A percentile compares a stretch with the other conserved stretches of the same genome.
Evolutionary conservation across 2,113 vertebrate genomes (phyloP).

Genomic region (Artemisiospiza belli): DNA sequence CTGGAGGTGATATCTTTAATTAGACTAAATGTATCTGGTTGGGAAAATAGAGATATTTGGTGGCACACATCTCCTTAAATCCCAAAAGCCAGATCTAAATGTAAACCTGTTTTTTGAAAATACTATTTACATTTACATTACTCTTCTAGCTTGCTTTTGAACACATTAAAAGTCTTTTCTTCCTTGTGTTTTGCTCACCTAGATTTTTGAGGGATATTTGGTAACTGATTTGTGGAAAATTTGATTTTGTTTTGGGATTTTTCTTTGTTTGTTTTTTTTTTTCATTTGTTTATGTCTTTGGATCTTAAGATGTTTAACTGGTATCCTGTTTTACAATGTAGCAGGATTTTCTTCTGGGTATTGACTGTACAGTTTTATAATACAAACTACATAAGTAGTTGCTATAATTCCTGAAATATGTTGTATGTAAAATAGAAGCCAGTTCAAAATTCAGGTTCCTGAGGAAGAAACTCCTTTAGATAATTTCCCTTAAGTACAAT

Average conservation of each 20-base stretch:
- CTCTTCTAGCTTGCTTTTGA: background rate
- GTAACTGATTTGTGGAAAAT: background rate
- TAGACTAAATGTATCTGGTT: background rate
- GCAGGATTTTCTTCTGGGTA: background rate
- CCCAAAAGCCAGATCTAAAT: background rate
- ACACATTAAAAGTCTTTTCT: background rate
- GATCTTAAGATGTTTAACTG: background rate
- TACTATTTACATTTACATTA: background rate
- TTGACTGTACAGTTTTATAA: background rate
- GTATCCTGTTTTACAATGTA: background rate
- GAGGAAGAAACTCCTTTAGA: background rate
- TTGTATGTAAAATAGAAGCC: background rate
- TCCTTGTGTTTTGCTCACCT: background rate
- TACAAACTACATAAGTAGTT: background rate
- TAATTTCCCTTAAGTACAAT: background rate
- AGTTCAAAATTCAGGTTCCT: background rate
- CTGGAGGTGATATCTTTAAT: background rate
- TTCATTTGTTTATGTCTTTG: background rate
- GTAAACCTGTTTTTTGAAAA: background rate
- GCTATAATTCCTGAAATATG: background rate
- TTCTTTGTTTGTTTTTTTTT: background rate
- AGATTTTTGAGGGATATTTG: background rate
- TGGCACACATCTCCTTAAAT: background rate
- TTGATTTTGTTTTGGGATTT: background rate
- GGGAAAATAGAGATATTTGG: background rate